Evolutionary conservation across 2,888 invertebrate genomes (phyloP).

Genomic region (Apodemia mormo): DNA sequence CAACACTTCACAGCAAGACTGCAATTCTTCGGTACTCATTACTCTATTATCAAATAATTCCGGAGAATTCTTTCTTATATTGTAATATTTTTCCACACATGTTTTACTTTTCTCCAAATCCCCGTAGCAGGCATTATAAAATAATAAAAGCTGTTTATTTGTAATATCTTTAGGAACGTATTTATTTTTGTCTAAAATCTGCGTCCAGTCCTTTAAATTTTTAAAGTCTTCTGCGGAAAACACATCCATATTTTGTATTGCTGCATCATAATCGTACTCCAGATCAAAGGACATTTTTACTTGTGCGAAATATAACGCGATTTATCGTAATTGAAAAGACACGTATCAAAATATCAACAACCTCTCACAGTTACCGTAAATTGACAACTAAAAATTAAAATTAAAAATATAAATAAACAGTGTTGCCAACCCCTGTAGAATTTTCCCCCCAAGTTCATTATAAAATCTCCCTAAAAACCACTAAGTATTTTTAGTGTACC

Average conservation of each 20-base stretch:
- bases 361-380: constrained; percentile 39
- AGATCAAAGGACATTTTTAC: constrained; percentile 65
- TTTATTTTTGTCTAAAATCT: constrained; percentile 70
- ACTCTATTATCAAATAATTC: constrained; percentile 84
- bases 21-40: constrained; percentile 74
- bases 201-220: constrained; percentile 69
- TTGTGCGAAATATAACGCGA: constrained; percentile 37
- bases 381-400: constrained; percentile 68
- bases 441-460: no score
- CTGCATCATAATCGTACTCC: constrained; percentile 68
- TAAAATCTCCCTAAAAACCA: no score
- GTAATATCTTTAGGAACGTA: constrained; percentile 75
- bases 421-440: no score
- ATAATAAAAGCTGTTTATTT: constrained; percentile 84
- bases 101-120: constrained; percentile 80
- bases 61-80: constrained; percentile 79
- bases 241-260: constrained; percentile 68
- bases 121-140: constrained; percentile 85
- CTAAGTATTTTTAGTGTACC: no score
- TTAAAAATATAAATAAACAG: no score
- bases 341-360: constrained; percentile 45
- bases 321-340: constrained; percentile 52
- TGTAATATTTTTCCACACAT: constrained; percentile 85
- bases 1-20: constrained; percentile 71
- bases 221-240: constrained; percentile 76